phyloP scores from a whole-genome alignment of 2,113 vertebrate species.

The Caranx ignobilis region DNA sequence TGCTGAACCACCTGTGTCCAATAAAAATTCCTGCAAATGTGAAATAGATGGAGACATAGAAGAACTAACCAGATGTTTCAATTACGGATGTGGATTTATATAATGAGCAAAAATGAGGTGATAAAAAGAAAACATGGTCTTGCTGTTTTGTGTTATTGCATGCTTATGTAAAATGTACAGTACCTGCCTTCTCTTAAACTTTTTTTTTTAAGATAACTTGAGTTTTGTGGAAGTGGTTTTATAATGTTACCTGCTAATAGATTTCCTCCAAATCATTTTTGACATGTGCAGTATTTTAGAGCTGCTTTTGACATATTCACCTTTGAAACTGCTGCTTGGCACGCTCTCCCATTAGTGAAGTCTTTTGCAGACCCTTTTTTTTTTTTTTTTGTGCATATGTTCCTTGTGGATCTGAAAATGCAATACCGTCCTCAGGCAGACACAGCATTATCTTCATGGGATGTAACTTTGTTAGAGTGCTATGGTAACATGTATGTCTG shows the following conservation, averaged over 20 bases:
- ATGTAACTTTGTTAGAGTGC: slow-evolving; percentile 56
- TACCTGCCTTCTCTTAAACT: background rate
- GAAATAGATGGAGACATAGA: slow-evolving; percentile 17
- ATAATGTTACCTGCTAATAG: background rate
- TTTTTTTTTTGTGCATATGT: slow-evolving; percentile 22
- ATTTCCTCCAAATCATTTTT: background rate
- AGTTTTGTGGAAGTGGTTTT: slow-evolving; percentile 19
- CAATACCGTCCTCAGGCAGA: slow-evolving; percentile 28
- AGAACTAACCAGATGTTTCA: slow-evolving; percentile 18
- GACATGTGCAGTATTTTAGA: slow-evolving; percentile 1
- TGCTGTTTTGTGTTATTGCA: slow-evolving; percentile 3
- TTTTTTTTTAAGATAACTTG: slow-evolving; percentile 2
- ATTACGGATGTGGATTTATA: slow-evolving; percentile 34
- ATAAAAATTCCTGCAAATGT: slow-evolving; percentile 27
- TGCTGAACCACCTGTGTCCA: slow-evolving; percentile 6
- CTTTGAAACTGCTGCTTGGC: slow-evolving; percentile 16
- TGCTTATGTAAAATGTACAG: slow-evolving; percentile 5
- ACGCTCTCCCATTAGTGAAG: background rate
- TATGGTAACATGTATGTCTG: slow-evolving; percentile 31
- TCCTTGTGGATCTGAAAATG: slow-evolving; percentile 28
- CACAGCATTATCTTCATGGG: slow-evolving; percentile 45
- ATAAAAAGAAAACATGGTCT: slow-evolving; percentile 21
- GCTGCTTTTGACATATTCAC: slow-evolving; percentile 21
- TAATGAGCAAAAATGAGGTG: slow-evolving; percentile 31
- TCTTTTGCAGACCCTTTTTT: slow-evolving; percentile 12